Percentiles rank a stretch among this genome's conserved stretches.
Conservation (phyloP, 2,113 vertebrate genomes). For the Nothoprocta perdicaria region DNA sequence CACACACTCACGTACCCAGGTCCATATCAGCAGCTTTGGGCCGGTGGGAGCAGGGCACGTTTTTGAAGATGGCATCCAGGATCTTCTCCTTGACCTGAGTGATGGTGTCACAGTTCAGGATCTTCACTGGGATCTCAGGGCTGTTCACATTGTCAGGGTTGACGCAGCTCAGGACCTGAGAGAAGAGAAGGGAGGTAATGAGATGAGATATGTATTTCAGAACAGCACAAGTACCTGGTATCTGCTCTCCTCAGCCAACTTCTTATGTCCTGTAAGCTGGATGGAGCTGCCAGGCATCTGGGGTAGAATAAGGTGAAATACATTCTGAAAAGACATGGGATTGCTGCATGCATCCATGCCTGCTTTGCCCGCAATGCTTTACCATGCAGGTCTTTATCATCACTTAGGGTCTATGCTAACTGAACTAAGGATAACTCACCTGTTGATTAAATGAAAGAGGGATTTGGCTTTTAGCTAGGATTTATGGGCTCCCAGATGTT, state of each 20-base stretch:
- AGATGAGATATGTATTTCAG: background rate
- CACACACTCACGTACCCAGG: constrained; percentile 81
- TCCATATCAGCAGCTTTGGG: constrained; percentile 98
- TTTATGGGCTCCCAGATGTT: background rate
- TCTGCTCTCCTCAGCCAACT: background rate
- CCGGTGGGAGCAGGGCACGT: constrained; percentile 93
- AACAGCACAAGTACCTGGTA: rapidly evolving
- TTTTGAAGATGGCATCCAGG: constrained; percentile 98
- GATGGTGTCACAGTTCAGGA: constrained; percentile 96
- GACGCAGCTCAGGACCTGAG: constrained; percentile 94
- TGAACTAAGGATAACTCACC: background rate
- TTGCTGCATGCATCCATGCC: background rate
- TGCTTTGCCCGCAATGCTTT: background rate
- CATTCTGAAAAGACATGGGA: rapidly evolving
- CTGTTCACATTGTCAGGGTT: constrained; percentile 95
- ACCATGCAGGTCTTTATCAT: background rate
- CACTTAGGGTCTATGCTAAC: background rate
- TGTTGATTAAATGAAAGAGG: background rate
- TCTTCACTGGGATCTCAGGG: constrained; percentile 94
- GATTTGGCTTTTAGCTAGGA: background rate
- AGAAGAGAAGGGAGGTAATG: background rate
- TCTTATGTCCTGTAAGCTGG: background rate
- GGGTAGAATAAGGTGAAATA: background rate
- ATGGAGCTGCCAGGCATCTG: background rate
- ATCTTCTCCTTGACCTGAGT: constrained; percentile 98